These are phyloP conservation scores for Limnephilus marmoratus DNA, from an alignment of 2,888 invertebrate genomes.

Conservation along the genomic window DNA sequence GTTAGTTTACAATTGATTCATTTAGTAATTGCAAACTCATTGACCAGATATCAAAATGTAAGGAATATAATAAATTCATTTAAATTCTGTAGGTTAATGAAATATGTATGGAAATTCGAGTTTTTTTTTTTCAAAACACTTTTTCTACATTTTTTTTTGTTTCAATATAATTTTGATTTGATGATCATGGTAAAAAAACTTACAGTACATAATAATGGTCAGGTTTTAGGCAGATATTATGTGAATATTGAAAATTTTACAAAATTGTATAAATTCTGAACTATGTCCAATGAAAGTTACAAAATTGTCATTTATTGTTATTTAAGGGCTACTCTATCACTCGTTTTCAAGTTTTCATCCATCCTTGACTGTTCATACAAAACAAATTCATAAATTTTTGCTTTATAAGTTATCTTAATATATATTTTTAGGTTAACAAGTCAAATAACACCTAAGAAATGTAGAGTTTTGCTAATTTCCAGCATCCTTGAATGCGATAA, in stretches of 20 bases:
- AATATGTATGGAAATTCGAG: not conserved
- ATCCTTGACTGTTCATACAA: not conserved
- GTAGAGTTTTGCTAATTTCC: not conserved
- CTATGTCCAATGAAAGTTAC: not conserved
- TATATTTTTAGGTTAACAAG: not conserved
- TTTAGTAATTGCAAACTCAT: not conserved
- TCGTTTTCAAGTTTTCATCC: not conserved
- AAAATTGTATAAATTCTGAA: not conserved
- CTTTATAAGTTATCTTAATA: conserved; percentile 2
- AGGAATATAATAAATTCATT: not conserved
- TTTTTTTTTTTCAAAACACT: not conserved
- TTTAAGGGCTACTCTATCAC: not conserved
- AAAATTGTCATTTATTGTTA: not conserved
- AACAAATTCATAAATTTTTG: not conserved
- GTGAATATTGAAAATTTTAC: not conserved
- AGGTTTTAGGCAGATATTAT: not conserved
- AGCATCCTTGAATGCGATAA: conserved; percentile 2
- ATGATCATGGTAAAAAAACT: not conserved
- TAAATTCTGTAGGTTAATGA: not conserved
- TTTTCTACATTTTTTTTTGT: not conserved
- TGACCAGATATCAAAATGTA: not conserved
- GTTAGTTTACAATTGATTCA: not conserved
- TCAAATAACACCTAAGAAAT: not conserved
- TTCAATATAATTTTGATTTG: not conserved
- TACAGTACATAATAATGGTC: not conserved